A percentile compares a stretch with the other conserved stretches of the same genome.
Conservation (phyloP, 2,797 vertebrate species). For the Onychomys arenicola region DNA sequence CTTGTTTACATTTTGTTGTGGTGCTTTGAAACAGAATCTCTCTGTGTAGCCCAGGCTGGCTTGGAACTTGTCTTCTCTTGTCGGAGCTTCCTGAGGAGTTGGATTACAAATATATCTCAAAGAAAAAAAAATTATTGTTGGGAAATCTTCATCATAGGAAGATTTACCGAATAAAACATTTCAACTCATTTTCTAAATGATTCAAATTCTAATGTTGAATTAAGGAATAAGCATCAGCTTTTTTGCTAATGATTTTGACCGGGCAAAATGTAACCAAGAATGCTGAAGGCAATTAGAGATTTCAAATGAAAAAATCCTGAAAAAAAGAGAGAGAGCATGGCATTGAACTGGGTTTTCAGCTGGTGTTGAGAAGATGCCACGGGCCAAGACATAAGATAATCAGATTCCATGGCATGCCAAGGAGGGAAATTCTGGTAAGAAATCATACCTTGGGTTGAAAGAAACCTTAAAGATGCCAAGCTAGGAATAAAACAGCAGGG, state of each 20-base stretch:
- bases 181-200: conserved; percentile 18
- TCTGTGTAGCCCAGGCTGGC: background rate
- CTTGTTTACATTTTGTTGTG: background rate
- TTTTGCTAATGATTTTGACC: conserved; percentile 12
- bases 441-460: conserved; percentile 32
- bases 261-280: conserved; percentile 8
- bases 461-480: background rate
- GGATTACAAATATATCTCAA: background rate
- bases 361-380: background rate
- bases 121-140: conserved; percentile 11
- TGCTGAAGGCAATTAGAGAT: conserved; percentile 11
- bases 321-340: background rate
- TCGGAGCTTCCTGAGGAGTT: background rate
- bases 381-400: background rate
- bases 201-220: conserved; percentile 4
- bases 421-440: background rate
- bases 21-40: background rate
- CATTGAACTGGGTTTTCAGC: background rate
- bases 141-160: background rate
- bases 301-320: background rate
- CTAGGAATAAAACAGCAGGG: conserved; percentile 10
- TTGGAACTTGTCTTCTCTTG: background rate
- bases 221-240: background rate
- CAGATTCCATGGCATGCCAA: background rate
- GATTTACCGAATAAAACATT: conserved; percentile 27